Evolutionary conservation across 2,113 vertebrate genomes (phyloP).

Genomic region (Leucosticte australis): DNA sequence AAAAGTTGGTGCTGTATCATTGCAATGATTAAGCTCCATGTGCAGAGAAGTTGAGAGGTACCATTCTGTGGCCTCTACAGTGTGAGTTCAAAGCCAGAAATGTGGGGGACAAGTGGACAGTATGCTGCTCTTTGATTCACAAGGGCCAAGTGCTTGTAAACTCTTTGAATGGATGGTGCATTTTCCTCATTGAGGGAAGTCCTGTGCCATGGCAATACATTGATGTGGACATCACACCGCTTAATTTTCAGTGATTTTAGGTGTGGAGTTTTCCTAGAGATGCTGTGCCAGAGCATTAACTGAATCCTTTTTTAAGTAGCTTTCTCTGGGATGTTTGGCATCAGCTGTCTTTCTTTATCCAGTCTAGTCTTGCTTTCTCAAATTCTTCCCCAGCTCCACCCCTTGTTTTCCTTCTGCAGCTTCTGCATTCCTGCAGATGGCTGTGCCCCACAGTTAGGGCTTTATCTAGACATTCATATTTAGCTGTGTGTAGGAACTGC

Average conservation of each 20-base stretch:
- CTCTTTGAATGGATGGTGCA: background rate
- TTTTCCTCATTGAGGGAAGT: background rate
- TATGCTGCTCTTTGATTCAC: background rate
- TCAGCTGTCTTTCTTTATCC: background rate
- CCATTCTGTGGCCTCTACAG: background rate
- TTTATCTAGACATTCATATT: conserved; percentile 14
- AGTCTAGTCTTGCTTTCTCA: background rate
- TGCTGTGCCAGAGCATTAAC: background rate
- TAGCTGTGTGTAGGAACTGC: conserved; percentile 21
- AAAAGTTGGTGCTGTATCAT: background rate
- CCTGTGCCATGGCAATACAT: background rate
- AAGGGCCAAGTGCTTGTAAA: background rate
- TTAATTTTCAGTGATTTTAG: background rate
- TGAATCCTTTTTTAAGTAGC: background rate
- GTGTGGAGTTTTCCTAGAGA: background rate
- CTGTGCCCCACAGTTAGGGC: background rate
- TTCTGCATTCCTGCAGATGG: conserved; percentile 10
- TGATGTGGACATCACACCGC: background rate
- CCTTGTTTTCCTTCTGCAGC: background rate
- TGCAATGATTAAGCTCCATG: background rate
- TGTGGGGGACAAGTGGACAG: background rate
- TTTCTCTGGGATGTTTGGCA: background rate
- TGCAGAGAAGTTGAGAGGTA: background rate
- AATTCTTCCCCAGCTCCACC: background rate
- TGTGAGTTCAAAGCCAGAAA: background rate